Conservation (phyloP, 2,113 vertebrate species). For the Charadrius vociferus region DNA sequence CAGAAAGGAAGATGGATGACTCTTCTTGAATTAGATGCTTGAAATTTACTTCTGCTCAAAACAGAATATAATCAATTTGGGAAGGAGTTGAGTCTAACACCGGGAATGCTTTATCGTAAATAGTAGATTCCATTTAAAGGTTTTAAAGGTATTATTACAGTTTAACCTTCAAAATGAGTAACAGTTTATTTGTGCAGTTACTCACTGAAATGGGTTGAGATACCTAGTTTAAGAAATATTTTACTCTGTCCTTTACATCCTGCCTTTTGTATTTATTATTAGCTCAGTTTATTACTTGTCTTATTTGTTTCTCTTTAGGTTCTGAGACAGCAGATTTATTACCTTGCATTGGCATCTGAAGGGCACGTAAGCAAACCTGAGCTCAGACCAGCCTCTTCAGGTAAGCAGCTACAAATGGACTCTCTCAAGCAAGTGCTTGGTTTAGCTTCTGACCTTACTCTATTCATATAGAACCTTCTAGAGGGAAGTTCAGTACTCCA, state of each 20-base stretch:
- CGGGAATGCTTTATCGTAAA: not conserved
- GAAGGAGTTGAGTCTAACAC: not conserved
- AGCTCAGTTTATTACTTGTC: not conserved
- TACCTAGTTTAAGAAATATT: not conserved
- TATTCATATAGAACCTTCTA: not conserved
- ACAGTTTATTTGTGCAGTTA: constrained; percentile 28
- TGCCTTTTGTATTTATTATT: not conserved
- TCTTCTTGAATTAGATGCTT: constrained; percentile 3
- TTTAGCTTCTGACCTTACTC: not conserved
- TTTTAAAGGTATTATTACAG: constrained; percentile 33
- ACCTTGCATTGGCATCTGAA: not conserved
- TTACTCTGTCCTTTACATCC: not conserved
- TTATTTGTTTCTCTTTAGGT: not conserved
- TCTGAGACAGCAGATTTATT: not conserved
- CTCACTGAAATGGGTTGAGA: not conserved
- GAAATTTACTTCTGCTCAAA: constrained; percentile 9
- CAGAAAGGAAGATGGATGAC: constrained; percentile 47
- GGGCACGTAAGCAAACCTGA: not conserved
- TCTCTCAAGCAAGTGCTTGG: not conserved
- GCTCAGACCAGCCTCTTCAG: not conserved
- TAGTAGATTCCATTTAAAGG: constrained; percentile 17
- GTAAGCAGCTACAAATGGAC: not conserved
- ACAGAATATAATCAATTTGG: constrained; percentile 36
- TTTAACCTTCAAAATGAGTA: constrained; percentile 26
- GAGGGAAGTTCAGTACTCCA: not conserved